Evolutionary conservation across 2,888 invertebrate genomes (phyloP).

Genomic region (Brachynemurus nebulosus): DNA sequence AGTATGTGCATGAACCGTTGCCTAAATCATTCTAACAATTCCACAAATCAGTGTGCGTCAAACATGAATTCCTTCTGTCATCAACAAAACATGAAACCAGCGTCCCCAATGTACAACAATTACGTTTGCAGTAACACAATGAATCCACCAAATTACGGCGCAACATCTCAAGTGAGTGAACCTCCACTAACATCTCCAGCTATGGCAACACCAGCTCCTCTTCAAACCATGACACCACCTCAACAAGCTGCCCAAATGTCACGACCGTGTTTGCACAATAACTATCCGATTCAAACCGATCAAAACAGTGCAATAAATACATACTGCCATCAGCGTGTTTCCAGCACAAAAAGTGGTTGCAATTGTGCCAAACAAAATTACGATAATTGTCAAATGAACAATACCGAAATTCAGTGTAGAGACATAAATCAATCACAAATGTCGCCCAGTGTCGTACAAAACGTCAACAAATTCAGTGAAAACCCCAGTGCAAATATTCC

Average conservation of each 20-base stretch:
- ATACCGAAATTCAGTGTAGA: constrained; percentile 37
- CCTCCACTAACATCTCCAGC: constrained; percentile 27
- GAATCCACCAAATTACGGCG: constrained; percentile 1
- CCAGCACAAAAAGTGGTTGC: constrained; percentile 13
- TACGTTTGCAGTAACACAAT: constrained; percentile 13
- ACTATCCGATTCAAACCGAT: constrained; percentile 17
- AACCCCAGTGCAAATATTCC: constrained; percentile 2
- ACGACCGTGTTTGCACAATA: constrained; percentile 25
- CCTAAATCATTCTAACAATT: too few species aligned
- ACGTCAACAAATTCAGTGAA: neutral
- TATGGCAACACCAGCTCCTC: constrained; percentile 28
- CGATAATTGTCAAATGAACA: constrained; percentile 24
- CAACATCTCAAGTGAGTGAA: constrained; percentile 5
- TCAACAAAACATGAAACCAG: neutral
- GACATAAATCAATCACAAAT: constrained; percentile 38
- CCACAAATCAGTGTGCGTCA: too few species aligned
- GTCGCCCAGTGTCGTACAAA: neutral
- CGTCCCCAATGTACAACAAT: constrained; percentile 13
- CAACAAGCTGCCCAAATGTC: constrained; percentile 29
- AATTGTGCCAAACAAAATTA: constrained; percentile 15
- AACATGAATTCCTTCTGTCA: too few species aligned
- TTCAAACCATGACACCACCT: constrained; percentile 23
- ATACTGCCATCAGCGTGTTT: too few species aligned
- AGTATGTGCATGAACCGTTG: too few species aligned
- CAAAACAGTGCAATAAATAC: constrained; percentile 2